phyloP scores from a whole-genome alignment of 92 coral and sea anemone genomes.

The Zoanthus sansibaricus region DNA sequence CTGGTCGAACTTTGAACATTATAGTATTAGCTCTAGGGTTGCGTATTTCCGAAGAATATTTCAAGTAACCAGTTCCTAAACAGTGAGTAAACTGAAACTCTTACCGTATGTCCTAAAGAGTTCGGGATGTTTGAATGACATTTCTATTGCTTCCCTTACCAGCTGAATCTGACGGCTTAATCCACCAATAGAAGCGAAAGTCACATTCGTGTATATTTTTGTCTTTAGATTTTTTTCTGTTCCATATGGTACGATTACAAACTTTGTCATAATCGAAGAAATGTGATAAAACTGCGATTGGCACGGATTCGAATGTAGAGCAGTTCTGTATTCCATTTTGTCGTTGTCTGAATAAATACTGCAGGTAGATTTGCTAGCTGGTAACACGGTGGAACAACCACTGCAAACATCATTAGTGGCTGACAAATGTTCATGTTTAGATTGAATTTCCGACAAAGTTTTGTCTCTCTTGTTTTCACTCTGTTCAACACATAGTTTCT shows the following conservation, averaged over 20 bases:
- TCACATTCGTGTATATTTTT: constrained; percentile 47
- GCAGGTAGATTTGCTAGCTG: neutral
- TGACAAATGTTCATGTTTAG: neutral
- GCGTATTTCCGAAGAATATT: too few species aligned
- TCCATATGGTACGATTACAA: constrained; percentile 65
- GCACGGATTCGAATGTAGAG: neutral
- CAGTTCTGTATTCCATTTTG: neutral
- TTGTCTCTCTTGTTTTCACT: neutral
- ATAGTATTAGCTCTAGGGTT: too few species aligned
- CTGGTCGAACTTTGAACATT: too few species aligned
- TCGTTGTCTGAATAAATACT: neutral
- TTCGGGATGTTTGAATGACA: constrained; percentile 85
- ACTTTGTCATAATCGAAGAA: constrained; percentile 77
- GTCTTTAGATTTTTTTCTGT: constrained; percentile 4
- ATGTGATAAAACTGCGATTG: constrained; percentile 65
- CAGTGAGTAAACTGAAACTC: constrained; percentile 1
- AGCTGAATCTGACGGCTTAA: constrained; percentile 75
- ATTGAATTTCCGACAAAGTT: neutral
- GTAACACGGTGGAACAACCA: neutral
- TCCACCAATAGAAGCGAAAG: constrained; percentile 89
- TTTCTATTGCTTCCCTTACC: constrained; percentile 93
- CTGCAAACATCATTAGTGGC: neutral
- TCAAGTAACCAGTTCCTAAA: neutral
- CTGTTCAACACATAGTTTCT: neutral
- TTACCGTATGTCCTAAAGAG: constrained; percentile 85